Percentiles rank a stretch among this genome's conserved stretches.
phyloP scores from a whole-genome alignment of 2,888 invertebrate genomes.

The Thyatira batis region DNA sequence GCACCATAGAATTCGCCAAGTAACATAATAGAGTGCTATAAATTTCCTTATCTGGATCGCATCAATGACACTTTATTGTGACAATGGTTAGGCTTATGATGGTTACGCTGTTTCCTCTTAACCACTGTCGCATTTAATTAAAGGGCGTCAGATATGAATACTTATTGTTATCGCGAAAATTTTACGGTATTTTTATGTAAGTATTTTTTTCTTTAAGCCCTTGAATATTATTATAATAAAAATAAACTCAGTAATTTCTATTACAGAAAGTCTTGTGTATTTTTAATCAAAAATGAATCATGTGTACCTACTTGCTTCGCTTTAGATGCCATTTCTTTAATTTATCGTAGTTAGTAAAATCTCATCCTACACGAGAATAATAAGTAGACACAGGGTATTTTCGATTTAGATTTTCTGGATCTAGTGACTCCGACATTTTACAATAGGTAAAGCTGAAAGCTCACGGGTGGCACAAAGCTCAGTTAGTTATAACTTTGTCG shows the following conservation, averaged over 20 bases:
- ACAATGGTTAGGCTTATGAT: constrained; percentile 29
- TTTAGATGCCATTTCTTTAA: too few relatives aligned
- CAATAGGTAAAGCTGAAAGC: constrained; percentile 32
- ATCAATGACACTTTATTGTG: constrained; percentile 29
- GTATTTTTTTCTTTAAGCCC: too few relatives aligned
- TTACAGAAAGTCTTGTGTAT: too few relatives aligned
- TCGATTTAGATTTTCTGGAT: neutral
- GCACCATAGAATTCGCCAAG: constrained; percentile 36
- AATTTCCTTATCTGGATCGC: constrained; percentile 39
- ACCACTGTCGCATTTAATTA: neutral
- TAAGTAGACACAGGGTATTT: too few relatives aligned
- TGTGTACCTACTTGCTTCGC: too few relatives aligned
- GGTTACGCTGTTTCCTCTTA: constrained; percentile 25
- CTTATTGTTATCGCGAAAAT: too few relatives aligned
- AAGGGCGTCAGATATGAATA: neutral
- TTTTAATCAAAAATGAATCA: too few relatives aligned
- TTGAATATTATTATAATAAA: too few relatives aligned
- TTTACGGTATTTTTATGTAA: too few relatives aligned
- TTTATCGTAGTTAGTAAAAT: too few relatives aligned
- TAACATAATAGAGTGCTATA: constrained; percentile 42
- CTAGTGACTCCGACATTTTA: neutral
- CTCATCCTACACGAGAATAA: too few relatives aligned
- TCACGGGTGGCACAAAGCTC: constrained; percentile 42
- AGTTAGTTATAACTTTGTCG: constrained; percentile 70
- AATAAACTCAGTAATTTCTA: too few relatives aligned